Conservation (phyloP, 2,113 vertebrate species). For the Rhombomys opimus region DNA sequence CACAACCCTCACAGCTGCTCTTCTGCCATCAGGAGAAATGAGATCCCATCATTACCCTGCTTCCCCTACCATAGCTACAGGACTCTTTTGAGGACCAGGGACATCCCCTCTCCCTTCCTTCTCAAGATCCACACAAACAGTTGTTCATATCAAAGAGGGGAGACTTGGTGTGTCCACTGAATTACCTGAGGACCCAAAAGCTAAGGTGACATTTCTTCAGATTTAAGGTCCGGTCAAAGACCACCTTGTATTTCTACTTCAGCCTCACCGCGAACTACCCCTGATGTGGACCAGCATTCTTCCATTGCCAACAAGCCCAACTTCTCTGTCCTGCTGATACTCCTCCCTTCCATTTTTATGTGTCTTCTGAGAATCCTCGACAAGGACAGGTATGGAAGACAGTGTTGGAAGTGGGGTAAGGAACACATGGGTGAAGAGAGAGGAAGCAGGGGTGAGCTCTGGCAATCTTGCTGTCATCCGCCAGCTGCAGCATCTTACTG, state of each 20-base stretch:
- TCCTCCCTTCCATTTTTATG: too few species aligned
- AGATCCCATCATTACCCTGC: not conserved
- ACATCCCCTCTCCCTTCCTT: not conserved
- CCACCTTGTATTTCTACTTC: not conserved
- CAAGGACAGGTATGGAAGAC: not conserved
- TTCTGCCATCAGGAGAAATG: not conserved
- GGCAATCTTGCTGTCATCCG: not conserved
- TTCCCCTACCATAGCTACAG: not conserved
- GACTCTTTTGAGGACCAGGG: not conserved
- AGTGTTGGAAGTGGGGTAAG: not conserved
- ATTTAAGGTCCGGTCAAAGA: not conserved
- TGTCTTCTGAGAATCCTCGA: not conserved
- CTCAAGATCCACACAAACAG: not conserved
- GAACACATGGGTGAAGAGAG: not conserved
- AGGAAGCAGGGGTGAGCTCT: not conserved
- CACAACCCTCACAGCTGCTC: not conserved
- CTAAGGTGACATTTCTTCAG: not conserved
- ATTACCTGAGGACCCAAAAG: not conserved
- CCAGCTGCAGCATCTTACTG: not conserved
- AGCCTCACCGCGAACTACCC: not conserved
- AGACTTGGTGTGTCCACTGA: too few species aligned
- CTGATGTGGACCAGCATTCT: too few species aligned
- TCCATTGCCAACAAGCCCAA: not conserved
- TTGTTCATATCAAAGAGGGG: not conserved
- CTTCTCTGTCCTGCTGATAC: not conserved